A percentile compares a stretch with the other conserved stretches of the same genome.
These are phyloP conservation scores for Cheilosia urbana DNA, from an alignment of 2,888 invertebrate genomes.

Conservation along the genomic window DNA sequence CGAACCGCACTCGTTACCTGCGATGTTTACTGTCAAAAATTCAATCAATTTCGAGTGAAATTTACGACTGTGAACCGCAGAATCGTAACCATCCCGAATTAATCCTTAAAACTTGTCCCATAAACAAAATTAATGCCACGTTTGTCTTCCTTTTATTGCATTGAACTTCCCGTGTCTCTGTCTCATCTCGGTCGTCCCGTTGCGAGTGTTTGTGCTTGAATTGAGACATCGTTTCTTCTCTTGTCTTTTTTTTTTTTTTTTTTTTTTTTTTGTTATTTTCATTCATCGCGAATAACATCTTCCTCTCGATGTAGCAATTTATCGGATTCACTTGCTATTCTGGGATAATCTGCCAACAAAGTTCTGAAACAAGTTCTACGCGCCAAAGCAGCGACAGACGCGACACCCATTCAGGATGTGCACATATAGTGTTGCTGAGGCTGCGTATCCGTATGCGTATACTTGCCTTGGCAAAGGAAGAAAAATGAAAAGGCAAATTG, in stretches of 20 bases:
- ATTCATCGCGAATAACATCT: constrained; percentile 47
- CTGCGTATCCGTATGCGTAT: background rate
- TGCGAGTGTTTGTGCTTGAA: constrained; percentile 49
- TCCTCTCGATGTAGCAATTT: constrained; percentile 67
- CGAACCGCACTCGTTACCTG: too few species aligned
- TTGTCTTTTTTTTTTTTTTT: too few species aligned
- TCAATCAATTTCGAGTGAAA: constrained; percentile 63
- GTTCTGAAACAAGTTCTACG: constrained; percentile 40
- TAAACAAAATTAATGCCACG: constrained; percentile 76
- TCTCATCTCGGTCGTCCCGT: background rate
- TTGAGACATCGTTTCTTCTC: constrained; percentile 50
- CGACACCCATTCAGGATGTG: constrained; percentile 54
- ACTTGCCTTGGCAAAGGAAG: constrained; percentile 4
- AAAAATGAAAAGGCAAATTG: constrained; percentile 64
- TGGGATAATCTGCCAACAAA: constrained; percentile 66
- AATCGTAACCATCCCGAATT: constrained; percentile 67
- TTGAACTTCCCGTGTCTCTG: constrained; percentile 45
- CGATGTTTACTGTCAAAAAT: constrained; percentile 50
- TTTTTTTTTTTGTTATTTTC: constrained; percentile 8
- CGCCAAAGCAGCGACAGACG: background rate
- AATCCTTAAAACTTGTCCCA: constrained; percentile 74
- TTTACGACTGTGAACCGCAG: constrained; percentile 61
- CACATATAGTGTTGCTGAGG: background rate
- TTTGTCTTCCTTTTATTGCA: constrained; percentile 71
- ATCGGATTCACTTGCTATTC: constrained; percentile 74